Conservation (phyloP, 2,797 vertebrate genomes). For the Hippopotamyrus pictus region DNA sequence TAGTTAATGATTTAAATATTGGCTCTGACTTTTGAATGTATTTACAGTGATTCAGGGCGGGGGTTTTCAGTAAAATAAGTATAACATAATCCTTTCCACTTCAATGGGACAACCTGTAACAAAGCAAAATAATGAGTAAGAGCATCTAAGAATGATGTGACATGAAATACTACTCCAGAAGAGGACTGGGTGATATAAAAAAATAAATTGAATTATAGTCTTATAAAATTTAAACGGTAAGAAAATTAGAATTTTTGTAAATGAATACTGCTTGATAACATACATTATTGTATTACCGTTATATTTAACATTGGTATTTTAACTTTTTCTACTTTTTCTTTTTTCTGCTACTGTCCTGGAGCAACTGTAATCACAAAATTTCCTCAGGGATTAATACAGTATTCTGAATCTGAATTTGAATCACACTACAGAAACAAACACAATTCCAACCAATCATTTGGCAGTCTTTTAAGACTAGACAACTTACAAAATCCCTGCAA, state of each 20-base stretch:
- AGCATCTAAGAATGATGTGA: neutral
- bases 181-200: neutral
- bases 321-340: neutral
- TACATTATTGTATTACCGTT: neutral
- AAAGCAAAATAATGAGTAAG: neutral
- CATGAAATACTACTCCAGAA: neutral
- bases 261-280: conserved; percentile 2
- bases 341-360: neutral
- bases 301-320: neutral
- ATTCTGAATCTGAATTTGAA: neutral
- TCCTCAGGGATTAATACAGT: neutral
- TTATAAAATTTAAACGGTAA: neutral
- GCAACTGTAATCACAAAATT: neutral
- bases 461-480: neutral
- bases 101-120: neutral
- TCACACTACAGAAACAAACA: neutral
- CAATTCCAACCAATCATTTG: neutral
- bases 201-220: neutral
- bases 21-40: conserved; percentile 66
- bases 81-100: conserved; percentile 19
- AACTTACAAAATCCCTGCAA: neutral
- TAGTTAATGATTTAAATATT: conserved; percentile 67
- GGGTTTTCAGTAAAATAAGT: conserved; percentile 53
- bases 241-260: neutral
- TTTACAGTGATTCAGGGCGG: conserved; percentile 61